phyloP scores from a whole-genome alignment of 2,113 vertebrate species.

The Trematomus loennbergii region DNA sequence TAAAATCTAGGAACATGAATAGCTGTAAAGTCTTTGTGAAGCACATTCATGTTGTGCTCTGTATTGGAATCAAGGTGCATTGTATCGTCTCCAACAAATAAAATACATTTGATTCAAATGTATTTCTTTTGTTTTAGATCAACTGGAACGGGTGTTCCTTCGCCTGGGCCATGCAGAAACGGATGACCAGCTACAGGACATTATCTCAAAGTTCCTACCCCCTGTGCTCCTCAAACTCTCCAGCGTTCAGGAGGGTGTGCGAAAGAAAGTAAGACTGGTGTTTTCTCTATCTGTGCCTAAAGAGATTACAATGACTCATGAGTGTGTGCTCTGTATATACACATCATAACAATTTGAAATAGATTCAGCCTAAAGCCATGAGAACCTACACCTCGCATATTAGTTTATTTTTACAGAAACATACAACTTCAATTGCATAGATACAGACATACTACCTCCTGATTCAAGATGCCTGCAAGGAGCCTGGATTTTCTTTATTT shows the following conservation, averaged over 20 bases:
- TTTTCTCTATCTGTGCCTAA: constrained; percentile 11
- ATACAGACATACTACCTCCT: background rate
- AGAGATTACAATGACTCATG: constrained; percentile 3
- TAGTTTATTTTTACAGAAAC: background rate
- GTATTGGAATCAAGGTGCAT: background rate
- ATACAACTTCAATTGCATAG: background rate
- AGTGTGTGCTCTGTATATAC: background rate
- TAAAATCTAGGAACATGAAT: background rate
- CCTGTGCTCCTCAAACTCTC: constrained; percentile 98
- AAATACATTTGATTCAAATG: too few relatives aligned
- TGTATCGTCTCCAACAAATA: background rate
- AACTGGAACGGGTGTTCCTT: constrained; percentile 97
- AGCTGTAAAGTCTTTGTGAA: background rate
- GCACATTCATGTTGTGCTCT: background rate
- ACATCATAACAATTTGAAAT: too few relatives aligned
- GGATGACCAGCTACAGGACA: constrained; percentile 96
- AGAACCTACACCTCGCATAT: background rate
- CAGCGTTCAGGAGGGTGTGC: constrained; percentile 96
- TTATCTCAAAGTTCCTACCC: constrained; percentile 98
- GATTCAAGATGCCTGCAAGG: background rate
- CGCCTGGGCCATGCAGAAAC: constrained; percentile 98
- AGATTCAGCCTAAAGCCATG: too few relatives aligned
- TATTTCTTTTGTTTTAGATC: constrained; percentile 84
- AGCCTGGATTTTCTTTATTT: background rate
- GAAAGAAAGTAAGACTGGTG: constrained; percentile 92